Percentiles rank a stretch among this genome's conserved stretches.
Conservation (phyloP, 2,113 vertebrate genomes). For the Cyanocitta stelleri region DNA sequence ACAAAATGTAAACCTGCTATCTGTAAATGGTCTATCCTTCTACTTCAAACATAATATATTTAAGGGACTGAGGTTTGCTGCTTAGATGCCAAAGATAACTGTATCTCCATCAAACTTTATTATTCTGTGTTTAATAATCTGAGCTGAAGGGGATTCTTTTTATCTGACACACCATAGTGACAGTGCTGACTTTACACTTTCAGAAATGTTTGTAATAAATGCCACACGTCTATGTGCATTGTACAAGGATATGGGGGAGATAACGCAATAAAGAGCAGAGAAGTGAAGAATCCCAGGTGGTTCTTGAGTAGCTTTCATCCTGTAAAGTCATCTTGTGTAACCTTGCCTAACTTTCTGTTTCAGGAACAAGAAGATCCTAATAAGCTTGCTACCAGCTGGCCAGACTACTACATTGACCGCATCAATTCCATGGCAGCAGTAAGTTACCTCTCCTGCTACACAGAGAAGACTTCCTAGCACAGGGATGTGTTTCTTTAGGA, state of each 20-base stretch:
- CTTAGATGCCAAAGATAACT: background rate
- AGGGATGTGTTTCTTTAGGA: background rate
- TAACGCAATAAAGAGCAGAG: background rate
- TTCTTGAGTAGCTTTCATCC: background rate
- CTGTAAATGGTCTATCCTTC: background rate
- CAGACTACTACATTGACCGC: conserved; percentile 96
- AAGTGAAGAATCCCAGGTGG: background rate
- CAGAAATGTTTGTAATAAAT: conserved; percentile 6
- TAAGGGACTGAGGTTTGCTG: background rate
- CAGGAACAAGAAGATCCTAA: conserved; percentile 98
- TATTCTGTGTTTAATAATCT: background rate
- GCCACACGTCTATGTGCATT: background rate
- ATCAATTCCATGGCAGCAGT: conserved; percentile 98
- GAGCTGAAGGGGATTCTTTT: background rate
- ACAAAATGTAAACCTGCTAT: background rate
- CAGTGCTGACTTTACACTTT: background rate
- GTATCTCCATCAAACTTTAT: background rate
- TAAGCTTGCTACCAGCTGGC: conserved; percentile 97
- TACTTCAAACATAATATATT: background rate
- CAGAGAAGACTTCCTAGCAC: background rate
- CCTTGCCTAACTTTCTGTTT: conserved; percentile 40
- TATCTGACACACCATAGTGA: background rate
- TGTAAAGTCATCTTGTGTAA: background rate
- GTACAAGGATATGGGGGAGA: background rate
- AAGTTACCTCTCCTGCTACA: conserved; percentile 63